Evolutionary conservation across 2,888 invertebrate genomes (phyloP).

Genomic region (Hetaerina titia): DNA sequence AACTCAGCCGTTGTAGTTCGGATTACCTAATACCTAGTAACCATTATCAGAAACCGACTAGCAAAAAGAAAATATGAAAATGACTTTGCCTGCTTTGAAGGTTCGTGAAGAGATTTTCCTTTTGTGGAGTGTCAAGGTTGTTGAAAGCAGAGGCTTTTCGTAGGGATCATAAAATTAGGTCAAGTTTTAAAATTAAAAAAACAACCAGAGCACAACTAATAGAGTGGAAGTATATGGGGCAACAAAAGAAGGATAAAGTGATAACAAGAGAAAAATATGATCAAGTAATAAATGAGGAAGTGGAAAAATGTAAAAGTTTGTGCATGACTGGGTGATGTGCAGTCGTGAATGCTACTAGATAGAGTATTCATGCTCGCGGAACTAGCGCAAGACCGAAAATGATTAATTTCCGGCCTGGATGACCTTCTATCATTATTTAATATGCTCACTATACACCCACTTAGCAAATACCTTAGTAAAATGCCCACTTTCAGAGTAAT

Average conservation of each 20-base stretch:
- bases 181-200: not conserved
- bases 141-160: not conserved
- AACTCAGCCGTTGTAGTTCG: too few species aligned
- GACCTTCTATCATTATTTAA: not conserved
- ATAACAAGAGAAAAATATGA: not conserved
- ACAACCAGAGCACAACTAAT: not conserved
- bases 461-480: too few species aligned
- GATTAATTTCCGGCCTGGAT: not conserved
- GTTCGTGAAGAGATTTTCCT: too few species aligned
- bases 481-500: too few species aligned
- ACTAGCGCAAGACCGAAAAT: not conserved
- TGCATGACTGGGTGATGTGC: not conserved
- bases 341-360: not conserved
- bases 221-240: not conserved
- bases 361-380: not conserved
- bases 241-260: not conserved
- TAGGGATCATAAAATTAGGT: not conserved
- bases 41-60: too few species aligned
- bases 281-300: not conserved
- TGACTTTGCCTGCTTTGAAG: too few species aligned
- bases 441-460: not conserved
- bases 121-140: not conserved
- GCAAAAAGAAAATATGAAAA: too few species aligned
- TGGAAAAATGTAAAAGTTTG: not conserved
- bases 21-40: too few species aligned